A percentile compares a stretch with the other conserved stretches of the same genome.
Evolutionary conservation across 2,888 invertebrate genomes (phyloP).

Genomic region (Timema cristinae): DNA sequence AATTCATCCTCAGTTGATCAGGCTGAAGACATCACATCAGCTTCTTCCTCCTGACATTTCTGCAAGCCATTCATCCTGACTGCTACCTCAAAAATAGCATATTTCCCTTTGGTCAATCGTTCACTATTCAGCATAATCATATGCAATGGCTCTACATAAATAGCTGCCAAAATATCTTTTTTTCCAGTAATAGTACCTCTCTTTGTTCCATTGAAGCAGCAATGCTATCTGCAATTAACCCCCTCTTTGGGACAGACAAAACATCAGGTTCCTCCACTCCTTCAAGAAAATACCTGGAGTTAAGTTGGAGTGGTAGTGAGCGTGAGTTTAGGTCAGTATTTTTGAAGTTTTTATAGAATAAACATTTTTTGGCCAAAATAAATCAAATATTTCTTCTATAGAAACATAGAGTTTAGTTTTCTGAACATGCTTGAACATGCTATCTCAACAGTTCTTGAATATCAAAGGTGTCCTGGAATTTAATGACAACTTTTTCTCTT

Average conservation of each 20-base stretch:
- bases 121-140: neutral
- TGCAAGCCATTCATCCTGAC: constrained; percentile 4
- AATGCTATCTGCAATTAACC: neutral
- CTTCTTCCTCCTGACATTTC: neutral
- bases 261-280: neutral
- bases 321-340: too few species aligned
- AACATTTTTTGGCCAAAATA: too few species aligned
- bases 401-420: too few species aligned
- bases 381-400: too few species aligned
- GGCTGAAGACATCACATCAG: neutral
- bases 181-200: constrained; percentile 5
- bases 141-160: neutral
- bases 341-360: too few species aligned
- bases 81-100: constrained; percentile 10
- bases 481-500: too few species aligned
- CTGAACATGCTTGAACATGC: too few species aligned
- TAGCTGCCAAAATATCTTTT: neutral
- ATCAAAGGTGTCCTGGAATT: too few species aligned
- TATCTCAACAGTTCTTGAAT: too few species aligned
- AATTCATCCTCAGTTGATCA: neutral
- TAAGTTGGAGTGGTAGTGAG: neutral
- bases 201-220: constrained; percentile 12
- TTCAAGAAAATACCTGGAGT: constrained; percentile 1
- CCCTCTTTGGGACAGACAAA: neutral
- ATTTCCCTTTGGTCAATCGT: neutral